These are phyloP conservation scores for Sparus aurata DNA, from an alignment of 2,797 vertebrate species.

Conservation along the genomic window DNA sequence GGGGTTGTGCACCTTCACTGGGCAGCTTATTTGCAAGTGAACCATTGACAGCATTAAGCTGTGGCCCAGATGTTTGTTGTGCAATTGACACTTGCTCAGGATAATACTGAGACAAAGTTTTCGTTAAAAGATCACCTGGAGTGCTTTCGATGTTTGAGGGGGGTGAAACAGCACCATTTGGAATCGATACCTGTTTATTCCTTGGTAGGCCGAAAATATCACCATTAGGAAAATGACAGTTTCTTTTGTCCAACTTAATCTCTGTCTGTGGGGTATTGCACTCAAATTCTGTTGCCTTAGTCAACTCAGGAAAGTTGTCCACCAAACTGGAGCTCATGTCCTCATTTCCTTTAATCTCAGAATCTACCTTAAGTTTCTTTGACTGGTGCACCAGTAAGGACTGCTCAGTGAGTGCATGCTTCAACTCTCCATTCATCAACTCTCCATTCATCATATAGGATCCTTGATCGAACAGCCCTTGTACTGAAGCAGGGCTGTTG, in stretches of 20 bases:
- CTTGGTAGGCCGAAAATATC: slow-evolving; percentile 89
- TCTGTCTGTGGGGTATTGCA: slow-evolving; percentile 82
- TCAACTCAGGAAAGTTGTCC: slow-evolving; percentile 81
- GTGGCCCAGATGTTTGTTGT: slow-evolving; percentile 90
- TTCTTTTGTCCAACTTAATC: slow-evolving; percentile 84
- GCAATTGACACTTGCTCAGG: slow-evolving; percentile 93
- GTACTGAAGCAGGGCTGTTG: slow-evolving; percentile 82
- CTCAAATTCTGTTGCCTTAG: slow-evolving; percentile 80
- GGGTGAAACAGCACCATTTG: slow-evolving; percentile 94
- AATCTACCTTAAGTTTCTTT: slow-evolving; percentile 90
- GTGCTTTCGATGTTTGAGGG: slow-evolving; percentile 91
- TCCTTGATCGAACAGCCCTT: slow-evolving; percentile 85
- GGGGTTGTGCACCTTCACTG: slow-evolving; percentile 84
- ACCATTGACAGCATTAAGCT: slow-evolving; percentile 88
- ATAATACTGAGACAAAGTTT: slow-evolving; percentile 94
- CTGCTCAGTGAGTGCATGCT: slow-evolving; percentile 89
- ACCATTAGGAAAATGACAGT: slow-evolving; percentile 86
- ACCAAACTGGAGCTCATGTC: slow-evolving; percentile 77
- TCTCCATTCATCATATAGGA: slow-evolving; percentile 91
- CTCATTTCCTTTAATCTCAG: slow-evolving; percentile 84
- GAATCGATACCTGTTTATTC: slow-evolving; percentile 89
- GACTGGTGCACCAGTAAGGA: slow-evolving; percentile 87
- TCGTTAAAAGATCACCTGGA: slow-evolving; percentile 91
- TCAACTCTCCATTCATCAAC: slow-evolving; percentile 92
- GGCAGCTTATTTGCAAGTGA: slow-evolving; percentile 87